Evolutionary conservation across 64 coral and sea anemone genomes (phyloP).

Genomic region (Stylophora pistillata): DNA sequence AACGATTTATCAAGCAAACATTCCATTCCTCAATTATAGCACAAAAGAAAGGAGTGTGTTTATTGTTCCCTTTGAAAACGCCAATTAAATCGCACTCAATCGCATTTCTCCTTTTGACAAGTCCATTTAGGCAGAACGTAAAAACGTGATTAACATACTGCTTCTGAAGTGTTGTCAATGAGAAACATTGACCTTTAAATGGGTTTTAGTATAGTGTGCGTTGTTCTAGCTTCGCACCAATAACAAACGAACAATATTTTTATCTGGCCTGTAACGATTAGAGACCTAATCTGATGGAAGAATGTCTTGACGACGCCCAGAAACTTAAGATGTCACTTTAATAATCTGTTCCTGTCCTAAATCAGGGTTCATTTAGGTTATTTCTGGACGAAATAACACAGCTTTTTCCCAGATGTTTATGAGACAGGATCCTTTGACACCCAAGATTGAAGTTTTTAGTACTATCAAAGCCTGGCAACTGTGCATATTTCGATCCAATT

Average conservation of each 20-base stretch:
- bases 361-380: background rate
- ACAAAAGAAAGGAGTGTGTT: conserved; percentile 17
- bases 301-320: conserved; percentile 5
- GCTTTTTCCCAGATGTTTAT: background rate
- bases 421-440: background rate
- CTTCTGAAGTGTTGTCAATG: background rate
- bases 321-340: conserved; percentile 14
- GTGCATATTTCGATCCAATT: background rate
- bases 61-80: background rate
- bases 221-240: background rate
- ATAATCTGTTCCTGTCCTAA: background rate
- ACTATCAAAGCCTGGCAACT: background rate
- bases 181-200: conserved; percentile 15
- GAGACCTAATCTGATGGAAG: background rate
- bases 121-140: background rate
- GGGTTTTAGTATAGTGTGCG: background rate
- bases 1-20: background rate
- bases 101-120: background rate
- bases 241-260: background rate
- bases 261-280: background rate
- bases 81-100: conserved; percentile 20
- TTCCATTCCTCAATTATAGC: conserved; percentile 8
- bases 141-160: conserved; percentile 22
- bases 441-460: background rate
- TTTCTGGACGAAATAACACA: background rate